A percentile compares a stretch with the other conserved stretches of the same genome.
phyloP scores from a whole-genome alignment of 2,797 vertebrate genomes.

The Cirrhinus mrigala region DNA sequence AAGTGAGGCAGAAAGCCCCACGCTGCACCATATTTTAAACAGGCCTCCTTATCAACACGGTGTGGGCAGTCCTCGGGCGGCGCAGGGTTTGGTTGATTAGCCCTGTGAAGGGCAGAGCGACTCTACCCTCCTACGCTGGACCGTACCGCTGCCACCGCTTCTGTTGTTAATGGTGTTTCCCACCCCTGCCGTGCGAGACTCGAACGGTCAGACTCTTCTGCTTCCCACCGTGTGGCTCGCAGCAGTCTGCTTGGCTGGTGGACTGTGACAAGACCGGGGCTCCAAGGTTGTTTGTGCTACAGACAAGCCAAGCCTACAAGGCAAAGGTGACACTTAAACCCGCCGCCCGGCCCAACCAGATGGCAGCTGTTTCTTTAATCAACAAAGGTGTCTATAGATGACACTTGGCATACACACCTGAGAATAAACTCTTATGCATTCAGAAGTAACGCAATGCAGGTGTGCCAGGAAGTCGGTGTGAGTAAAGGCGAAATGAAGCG shows the following conservation, averaged over 20 bases:
- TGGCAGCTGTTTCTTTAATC: constrained; percentile 59
- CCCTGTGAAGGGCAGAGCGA: constrained; percentile 69
- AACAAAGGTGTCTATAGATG: constrained; percentile 49
- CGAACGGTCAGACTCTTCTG: neutral
- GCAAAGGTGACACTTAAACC: constrained; percentile 65
- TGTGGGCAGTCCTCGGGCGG: constrained; percentile 14
- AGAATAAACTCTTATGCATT: constrained; percentile 62
- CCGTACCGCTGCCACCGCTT: neutral
- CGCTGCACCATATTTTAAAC: constrained; percentile 63
- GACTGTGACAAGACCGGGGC: constrained; percentile 72
- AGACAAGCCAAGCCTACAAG: constrained; percentile 45
- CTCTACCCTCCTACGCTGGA: constrained; percentile 15
- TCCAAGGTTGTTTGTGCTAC: constrained; percentile 72
- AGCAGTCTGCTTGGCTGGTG: constrained; percentile 71
- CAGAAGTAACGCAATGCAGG: constrained; percentile 51
- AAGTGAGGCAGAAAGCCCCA: constrained; percentile 72
- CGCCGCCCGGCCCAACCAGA: constrained; percentile 69
- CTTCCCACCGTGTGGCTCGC: constrained; percentile 57
- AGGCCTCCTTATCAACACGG: constrained; percentile 59
- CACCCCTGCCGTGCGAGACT: constrained; percentile 17
- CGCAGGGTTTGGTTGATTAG: constrained; percentile 67
- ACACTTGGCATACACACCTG: constrained; percentile 42
- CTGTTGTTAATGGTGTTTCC: neutral
- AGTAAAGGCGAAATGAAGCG: constrained; percentile 42
- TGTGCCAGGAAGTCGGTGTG: constrained; percentile 68